A percentile compares a stretch with the other conserved stretches of the same genome.
Evolutionary conservation across 2,113 vertebrate genomes (phyloP).

Genomic region (Mobula hypostoma): DNA sequence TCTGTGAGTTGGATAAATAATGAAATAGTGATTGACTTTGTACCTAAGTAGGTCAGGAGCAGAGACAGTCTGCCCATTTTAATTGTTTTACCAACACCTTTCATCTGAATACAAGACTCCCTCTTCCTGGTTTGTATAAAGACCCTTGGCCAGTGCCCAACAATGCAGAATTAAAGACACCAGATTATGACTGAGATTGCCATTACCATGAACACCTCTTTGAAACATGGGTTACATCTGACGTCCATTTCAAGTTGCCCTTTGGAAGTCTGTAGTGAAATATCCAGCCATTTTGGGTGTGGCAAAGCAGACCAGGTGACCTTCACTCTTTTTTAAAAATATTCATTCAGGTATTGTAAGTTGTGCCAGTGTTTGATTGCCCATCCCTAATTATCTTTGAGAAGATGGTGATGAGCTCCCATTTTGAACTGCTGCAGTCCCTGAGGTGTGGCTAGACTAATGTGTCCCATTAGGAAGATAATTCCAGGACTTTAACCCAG

Average conservation of each 20-base stretch:
- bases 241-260: background rate
- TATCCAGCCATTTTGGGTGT: background rate
- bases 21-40: no score
- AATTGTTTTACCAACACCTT: background rate
- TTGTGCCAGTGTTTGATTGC: no score
- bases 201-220: background rate
- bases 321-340: background rate
- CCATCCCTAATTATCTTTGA: no score
- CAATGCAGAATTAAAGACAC: background rate
- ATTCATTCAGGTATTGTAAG: no score
- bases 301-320: background rate
- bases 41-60: conserved; percentile 16
- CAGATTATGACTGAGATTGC: background rate
- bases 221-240: background rate
- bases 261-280: background rate
- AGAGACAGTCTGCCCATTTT: background rate
- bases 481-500: no score
- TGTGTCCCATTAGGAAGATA: no score
- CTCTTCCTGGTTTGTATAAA: background rate
- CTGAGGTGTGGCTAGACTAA: no score
- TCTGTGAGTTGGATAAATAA: background rate
- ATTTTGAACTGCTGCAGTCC: no score
- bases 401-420: no score
- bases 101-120: background rate
- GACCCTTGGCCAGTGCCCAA: background rate